Percentiles rank a stretch among this genome's conserved stretches.
Evolutionary conservation across 2,888 invertebrate genomes (phyloP).

Genomic region (Cremastobaeus sp.): DNA sequence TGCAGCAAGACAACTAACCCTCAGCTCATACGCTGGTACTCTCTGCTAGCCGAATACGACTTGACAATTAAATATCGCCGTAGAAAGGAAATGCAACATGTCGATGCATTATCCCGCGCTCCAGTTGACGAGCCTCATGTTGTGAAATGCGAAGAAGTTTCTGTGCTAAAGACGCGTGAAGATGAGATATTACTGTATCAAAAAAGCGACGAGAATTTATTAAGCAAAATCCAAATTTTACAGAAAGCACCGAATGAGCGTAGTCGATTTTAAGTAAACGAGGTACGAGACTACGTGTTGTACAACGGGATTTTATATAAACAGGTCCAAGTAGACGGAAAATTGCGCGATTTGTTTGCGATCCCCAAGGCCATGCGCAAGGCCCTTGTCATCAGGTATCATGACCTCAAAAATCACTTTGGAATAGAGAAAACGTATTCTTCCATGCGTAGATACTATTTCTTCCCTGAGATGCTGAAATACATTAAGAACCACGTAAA

Average conservation of each 20-base stretch:
- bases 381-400: too few relatives aligned
- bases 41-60: background rate
- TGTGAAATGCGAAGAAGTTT: background rate
- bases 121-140: constrained; percentile 10
- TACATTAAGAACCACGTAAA: too few relatives aligned
- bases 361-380: too few relatives aligned
- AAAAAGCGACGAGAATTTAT: background rate
- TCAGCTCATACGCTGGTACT: constrained; percentile 1
- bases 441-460: too few relatives aligned
- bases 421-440: too few relatives aligned
- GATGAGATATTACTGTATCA: constrained; percentile 26
- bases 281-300: background rate
- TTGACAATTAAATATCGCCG: background rate
- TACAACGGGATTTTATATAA: background rate
- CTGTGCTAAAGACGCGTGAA: constrained; percentile 1
- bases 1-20: constrained; percentile 4
- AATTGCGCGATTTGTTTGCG: too few relatives aligned
- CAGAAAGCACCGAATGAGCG: constrained; percentile 1
- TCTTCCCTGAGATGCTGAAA: too few relatives aligned
- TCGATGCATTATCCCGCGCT: constrained; percentile 56
- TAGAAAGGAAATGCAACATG: constrained; percentile 27
- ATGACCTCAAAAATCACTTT: too few relatives aligned
- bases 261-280: background rate
- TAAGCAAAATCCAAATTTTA: constrained; percentile 69
- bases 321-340: background rate